These are phyloP conservation scores for Agrilus planipennis DNA, from an alignment of 1,140 invertebrate species.

Conservation along the genomic window DNA sequence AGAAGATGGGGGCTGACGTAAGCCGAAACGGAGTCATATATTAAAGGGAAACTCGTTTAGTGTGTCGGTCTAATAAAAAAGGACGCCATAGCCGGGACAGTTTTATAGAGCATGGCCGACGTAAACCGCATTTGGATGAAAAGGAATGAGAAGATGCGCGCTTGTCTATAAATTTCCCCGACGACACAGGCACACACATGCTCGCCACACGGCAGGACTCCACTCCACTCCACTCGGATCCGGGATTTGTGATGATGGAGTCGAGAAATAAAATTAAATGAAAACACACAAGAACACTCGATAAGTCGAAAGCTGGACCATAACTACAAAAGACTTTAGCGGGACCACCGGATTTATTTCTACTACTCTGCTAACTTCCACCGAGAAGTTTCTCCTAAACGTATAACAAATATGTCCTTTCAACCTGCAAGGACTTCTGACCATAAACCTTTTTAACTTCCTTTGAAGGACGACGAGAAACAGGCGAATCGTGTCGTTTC, in stretches of 20 bases:
- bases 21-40: conserved; percentile 1
- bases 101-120: conserved; percentile 13
- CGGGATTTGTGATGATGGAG: conserved; percentile 8
- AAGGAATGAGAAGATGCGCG: too few species aligned
- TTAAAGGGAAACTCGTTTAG: conserved; percentile 14
- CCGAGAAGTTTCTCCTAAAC: too few species aligned
- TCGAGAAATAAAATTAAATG: conserved; percentile 6
- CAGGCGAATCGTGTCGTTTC: too few species aligned
- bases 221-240: neutral
- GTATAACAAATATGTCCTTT: too few species aligned
- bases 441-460: too few species aligned
- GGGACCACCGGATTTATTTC: too few species aligned
- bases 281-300: too few species aligned
- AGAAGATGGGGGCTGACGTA: conserved; percentile 1
- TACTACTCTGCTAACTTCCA: too few species aligned
- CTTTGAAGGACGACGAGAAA: too few species aligned
- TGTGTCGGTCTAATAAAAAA: conserved; percentile 14
- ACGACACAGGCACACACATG: conserved; percentile 1
- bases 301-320: too few species aligned
- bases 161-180: neutral
- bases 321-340: too few species aligned
- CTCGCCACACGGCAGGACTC: neutral
- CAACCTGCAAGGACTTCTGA: too few species aligned
- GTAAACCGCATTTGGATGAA: conserved; percentile 14
- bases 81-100: conserved; percentile 14